Evolutionary conservation across 1,140 invertebrate species (phyloP).

Genomic region (Leptonema lineaticorne): DNA sequence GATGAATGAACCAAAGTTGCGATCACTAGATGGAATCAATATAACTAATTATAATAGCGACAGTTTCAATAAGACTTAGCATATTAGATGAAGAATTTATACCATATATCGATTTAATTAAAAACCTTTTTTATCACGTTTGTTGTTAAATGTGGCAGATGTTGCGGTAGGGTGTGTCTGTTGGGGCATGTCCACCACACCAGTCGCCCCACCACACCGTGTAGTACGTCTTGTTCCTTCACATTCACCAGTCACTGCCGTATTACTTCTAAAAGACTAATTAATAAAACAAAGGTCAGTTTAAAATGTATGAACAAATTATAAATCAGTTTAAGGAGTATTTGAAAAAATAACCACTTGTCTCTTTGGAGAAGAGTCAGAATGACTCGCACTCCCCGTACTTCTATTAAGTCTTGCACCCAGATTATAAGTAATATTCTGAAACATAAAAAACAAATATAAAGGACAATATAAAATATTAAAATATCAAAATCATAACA

Average conservation of each 20-base stretch:
- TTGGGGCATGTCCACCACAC: conserved; percentile 40
- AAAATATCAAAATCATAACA: neutral
- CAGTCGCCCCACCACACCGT: conserved; percentile 24
- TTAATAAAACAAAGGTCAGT: neutral
- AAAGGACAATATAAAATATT: neutral
- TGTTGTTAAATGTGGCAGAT: conserved; percentile 30
- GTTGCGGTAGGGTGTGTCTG: conserved; percentile 34
- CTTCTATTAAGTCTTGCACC: conserved; percentile 36
- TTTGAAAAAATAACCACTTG: conserved; percentile 8
- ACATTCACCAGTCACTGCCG: conserved; percentile 19
- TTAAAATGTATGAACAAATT: neutral
- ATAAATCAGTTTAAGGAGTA: neutral
- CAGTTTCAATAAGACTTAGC: neutral
- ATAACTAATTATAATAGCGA: no score
- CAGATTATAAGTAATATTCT: conserved; percentile 35
- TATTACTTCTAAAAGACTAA: conserved; percentile 5
- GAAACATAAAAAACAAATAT: neutral
- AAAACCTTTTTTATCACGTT: conserved; percentile 40
- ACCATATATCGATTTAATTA: conserved; percentile 12
- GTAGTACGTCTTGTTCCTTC: conserved; percentile 33
- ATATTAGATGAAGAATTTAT: neutral
- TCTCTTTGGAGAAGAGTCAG: conserved; percentile 33
- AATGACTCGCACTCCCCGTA: conserved; percentile 33
- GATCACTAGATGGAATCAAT: no score
- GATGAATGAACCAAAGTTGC: no score